A percentile compares a stretch with the other conserved stretches of the same genome.
phyloP scores from a whole-genome alignment of 2,113 vertebrate genomes.

The Dendropsophus ebraccatus region DNA sequence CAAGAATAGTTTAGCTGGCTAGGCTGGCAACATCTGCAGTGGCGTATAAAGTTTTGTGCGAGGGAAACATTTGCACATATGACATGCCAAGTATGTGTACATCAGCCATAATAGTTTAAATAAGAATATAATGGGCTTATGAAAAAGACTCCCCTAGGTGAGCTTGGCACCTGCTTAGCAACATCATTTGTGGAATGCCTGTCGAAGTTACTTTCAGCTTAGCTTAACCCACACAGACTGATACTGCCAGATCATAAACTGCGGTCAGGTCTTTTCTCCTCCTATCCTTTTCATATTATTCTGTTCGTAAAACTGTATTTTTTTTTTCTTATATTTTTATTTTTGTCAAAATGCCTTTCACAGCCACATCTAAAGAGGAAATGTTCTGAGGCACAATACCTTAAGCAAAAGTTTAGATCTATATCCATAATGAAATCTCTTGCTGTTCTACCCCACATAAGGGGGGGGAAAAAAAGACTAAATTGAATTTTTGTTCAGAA shows the following conservation, averaged over 20 bases:
- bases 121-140: conserved; percentile 32
- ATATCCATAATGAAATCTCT: conserved; percentile 23
- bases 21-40: conserved; percentile 43
- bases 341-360: conserved; percentile 3
- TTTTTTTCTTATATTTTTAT: conserved; percentile 24
- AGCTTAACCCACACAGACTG: not conserved
- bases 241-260: not conserved
- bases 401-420: conserved; percentile 25
- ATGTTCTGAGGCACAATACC: conserved; percentile 8
- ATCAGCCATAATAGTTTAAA: conserved; percentile 40
- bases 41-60: conserved; percentile 2
- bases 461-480: not conserved
- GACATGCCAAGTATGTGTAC: conserved; percentile 41
- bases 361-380: conserved; percentile 10
- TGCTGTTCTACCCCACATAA: not conserved
- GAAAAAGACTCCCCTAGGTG: conserved; percentile 26
- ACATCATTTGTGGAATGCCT: conserved; percentile 15
- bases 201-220: conserved; percentile 28
- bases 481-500: not conserved
- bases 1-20: conserved; percentile 34
- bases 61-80: conserved; percentile 36
- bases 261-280: not conserved
- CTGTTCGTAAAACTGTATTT: not conserved
- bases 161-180: conserved; percentile 42
- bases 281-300: conserved; percentile 32